Base-by-base conservation (phyloP, 2,888 invertebrate genomes). In the Ophion ellenae region DNA sequence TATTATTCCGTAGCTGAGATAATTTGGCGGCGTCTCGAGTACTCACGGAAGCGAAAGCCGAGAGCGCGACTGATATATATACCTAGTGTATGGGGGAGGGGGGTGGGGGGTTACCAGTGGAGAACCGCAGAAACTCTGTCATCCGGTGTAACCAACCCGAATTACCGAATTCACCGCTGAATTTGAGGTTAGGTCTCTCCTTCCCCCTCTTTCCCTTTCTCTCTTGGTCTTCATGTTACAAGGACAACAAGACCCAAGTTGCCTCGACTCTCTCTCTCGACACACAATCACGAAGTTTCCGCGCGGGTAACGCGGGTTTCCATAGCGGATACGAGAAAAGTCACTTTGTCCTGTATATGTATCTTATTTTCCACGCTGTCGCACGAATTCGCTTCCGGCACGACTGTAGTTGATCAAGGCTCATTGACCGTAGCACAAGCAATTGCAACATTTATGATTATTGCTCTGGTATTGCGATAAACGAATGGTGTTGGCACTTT, bases 201-300 rank as follows among this genome's bases (percentile, higher is more conserved):
- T 10, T 28, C 45, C 28, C 28, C 53, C 69, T 67, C 47, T 32
- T 7, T 66, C 47, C 20, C 64, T 57, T 20, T n/a, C 17, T 45
- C 70, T 32, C 45, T 78, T 40, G 24, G 32, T 67, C 69, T 61
- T 57, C 63, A 20, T 74, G 24, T 75, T 63, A 24, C 40, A 40
- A 77, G 64, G 73, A 47, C 40, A 76, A 64, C 74, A 63, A 64
- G 53, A 70, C 69, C 40, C 36, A 69, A 85, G 77, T 85, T 57
- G 77, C 73, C 63, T 59, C 63, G 57, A 10, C n/a, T n/a, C n/a
- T n/a, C 28, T 63, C 40, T 79, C 78, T 32, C 64, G 81, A 57
- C 77, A 63, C 81, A 81, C 78, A 85, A 85, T 85, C 81, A 81
- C 69, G 45, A 85, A 85, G 84, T 85, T 85, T 85, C 69, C 36